These are phyloP conservation scores for Ostrea edulis DNA, from an alignment of 1,140 invertebrate genomes.

Conservation along the genomic window DNA sequence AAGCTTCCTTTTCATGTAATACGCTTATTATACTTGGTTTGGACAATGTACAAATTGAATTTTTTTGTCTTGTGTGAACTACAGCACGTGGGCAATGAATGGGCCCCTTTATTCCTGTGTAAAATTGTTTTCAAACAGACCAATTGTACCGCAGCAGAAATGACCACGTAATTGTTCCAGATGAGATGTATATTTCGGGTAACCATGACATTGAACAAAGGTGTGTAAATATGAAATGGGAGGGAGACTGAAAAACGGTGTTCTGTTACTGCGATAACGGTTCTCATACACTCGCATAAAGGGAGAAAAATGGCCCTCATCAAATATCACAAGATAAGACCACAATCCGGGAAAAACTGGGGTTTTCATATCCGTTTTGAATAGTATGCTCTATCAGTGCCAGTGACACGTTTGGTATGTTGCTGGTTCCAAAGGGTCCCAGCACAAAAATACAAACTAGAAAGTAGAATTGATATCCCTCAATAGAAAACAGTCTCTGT, in stretches of 20 bases:
- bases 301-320: slow-evolving; percentile 38
- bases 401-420: not conserved
- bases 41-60: slow-evolving; percentile 40
- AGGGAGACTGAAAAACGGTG: slow-evolving; percentile 6
- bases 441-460: not conserved
- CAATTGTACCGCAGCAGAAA: slow-evolving; percentile 27
- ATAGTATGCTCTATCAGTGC: slow-evolving; percentile 5
- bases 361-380: slow-evolving; percentile 14
- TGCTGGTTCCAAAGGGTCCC: not conserved
- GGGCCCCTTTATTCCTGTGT: not conserved
- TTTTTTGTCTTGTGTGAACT: slow-evolving; percentile 38
- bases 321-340: slow-evolving; percentile 25
- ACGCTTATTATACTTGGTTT: slow-evolving; percentile 30
- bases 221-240: slow-evolving; percentile 38
- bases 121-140: slow-evolving; percentile 38
- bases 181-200: slow-evolving; percentile 19
- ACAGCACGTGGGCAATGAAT: slow-evolving; percentile 43
- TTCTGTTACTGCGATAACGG: not conserved
- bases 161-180: slow-evolving; percentile 36
- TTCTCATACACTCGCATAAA: slow-evolving; percentile 8
- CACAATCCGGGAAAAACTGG: slow-evolving; percentile 9
- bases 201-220: slow-evolving; percentile 36
- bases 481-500: not conserved
- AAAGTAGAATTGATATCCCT: not conserved
- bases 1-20: slow-evolving; percentile 20